A percentile compares a stretch with the other conserved stretches of the same genome.
Conservation (phyloP, 2,797 vertebrate species). For the Sphenodon punctatus region DNA sequence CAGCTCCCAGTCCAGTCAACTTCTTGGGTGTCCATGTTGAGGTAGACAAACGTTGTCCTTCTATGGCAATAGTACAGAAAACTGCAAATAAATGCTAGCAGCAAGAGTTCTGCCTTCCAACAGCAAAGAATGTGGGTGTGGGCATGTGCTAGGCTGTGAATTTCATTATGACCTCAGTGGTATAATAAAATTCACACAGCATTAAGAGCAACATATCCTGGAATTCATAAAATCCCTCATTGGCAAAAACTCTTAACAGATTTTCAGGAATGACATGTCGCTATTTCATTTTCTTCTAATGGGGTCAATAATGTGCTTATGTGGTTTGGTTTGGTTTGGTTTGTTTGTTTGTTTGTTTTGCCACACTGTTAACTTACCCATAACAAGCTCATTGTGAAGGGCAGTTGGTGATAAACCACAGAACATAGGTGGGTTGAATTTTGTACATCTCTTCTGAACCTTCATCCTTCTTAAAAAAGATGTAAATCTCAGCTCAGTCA, state of each 20-base stretch:
- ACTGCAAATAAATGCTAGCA: conserved; percentile 37
- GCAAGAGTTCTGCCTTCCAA: conserved; percentile 58
- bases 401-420: accelerated
- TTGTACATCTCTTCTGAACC: accelerated
- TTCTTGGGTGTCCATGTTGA: conserved; percentile 5
- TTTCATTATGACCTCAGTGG: conserved; percentile 38
- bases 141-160: neutral
- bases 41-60: conserved; percentile 44
- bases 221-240: neutral
- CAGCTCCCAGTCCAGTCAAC: neutral
- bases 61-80: conserved; percentile 56
- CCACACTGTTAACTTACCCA: accelerated
- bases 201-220: neutral
- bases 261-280: neutral
- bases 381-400: accelerated
- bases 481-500: neutral
- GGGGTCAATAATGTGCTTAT: too few relatives aligned
- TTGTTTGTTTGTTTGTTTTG: accelerated
- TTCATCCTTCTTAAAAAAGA: accelerated
- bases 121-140: conserved; percentile 71
- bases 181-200: neutral
- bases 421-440: accelerated
- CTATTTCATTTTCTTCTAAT: neutral
- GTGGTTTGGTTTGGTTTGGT: too few relatives aligned
- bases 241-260: neutral